Conservation (phyloP, 2,797 vertebrate species). For the Orientallactaga sibirica region DNA sequence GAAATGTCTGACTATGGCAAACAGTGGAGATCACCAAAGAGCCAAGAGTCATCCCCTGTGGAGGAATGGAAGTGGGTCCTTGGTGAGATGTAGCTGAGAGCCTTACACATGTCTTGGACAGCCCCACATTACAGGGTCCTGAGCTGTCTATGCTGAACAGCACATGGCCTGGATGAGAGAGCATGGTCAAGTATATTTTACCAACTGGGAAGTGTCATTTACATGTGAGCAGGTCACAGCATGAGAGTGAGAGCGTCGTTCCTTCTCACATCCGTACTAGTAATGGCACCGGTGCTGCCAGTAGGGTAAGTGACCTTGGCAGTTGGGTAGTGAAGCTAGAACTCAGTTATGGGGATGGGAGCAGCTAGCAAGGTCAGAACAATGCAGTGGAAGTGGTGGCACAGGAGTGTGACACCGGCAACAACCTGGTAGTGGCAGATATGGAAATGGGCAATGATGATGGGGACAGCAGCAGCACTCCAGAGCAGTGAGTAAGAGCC, state of each 20-base stretch:
- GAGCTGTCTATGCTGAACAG: too few relatives aligned
- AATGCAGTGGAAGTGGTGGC: accelerated
- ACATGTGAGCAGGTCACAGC: neutral
- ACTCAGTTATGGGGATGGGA: neutral
- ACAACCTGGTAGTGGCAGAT: neutral
- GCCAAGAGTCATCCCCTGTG: neutral
- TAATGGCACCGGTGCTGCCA: neutral
- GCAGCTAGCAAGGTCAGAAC: neutral
- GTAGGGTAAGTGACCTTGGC: neutral
- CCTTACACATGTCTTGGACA: neutral
- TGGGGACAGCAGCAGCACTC: neutral
- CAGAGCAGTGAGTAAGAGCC: neutral
- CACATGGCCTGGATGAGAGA: neutral
- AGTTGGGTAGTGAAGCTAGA: neutral
- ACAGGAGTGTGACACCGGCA: neutral
- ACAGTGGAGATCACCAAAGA: neutral
- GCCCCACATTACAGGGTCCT: neutral
- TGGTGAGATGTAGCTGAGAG: neutral
- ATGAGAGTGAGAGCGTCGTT: too few relatives aligned
- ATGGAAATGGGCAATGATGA: neutral
- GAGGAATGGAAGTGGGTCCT: neutral
- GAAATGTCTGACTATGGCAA: neutral
- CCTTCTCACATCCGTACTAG: neutral
- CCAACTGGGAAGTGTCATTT: neutral
- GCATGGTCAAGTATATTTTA: neutral